Base-by-base conservation (phyloP, 2,888 invertebrate species). In the Oligia latruncula region DNA sequence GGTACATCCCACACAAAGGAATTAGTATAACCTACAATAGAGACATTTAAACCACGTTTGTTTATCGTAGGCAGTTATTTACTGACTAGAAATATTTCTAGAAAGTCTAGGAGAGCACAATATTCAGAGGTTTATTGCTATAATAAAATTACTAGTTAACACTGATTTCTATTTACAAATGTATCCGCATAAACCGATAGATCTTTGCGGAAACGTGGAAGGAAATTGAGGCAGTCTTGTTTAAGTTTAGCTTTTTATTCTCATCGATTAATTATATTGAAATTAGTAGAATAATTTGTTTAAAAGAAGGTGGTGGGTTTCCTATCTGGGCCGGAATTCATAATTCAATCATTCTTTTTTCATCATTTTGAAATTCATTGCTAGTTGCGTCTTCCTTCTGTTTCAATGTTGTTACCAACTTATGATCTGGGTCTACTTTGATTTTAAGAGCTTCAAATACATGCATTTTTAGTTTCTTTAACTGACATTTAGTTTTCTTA, bases 21-120 rank as follows among this genome's bases (percentile, higher is more conserved):
- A 83, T 82, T 87, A 87, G 83, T 83, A 82, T 71, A 81, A 76
- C 79, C 71, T 74, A 83, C 89, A 87, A 83, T 89, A 81, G 79
- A 81, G 49, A 77, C 79, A 71, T 82, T 81, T 77, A 87, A 75
- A 78, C 80, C 29, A 35, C 66, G 55, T 78, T 80, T 83, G 78
- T 81, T 74, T 84, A 82, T 77, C 70, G 87, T 76, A 81, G 77
- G 64, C 8, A 35, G 78, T 68, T 62, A 80, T 88, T 85, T 85
- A 87, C 78, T 85, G 77, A 62, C 76, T 77, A 67, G 75, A 83
- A 77, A 76, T 79, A 52, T 35, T 77, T 52, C 13, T 74, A 82
- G 87, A 89, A 89, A 87, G 85, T 80, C 73, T 66, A 66, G 13
- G 62, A 62, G 55, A 67, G 35, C 68, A 60, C 29, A 68, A 80